A percentile compares a stretch with the other conserved stretches of the same genome.
phyloP scores from a whole-genome alignment of 1,140 invertebrate genomes.

The Temnothorax longispinosus region DNA sequence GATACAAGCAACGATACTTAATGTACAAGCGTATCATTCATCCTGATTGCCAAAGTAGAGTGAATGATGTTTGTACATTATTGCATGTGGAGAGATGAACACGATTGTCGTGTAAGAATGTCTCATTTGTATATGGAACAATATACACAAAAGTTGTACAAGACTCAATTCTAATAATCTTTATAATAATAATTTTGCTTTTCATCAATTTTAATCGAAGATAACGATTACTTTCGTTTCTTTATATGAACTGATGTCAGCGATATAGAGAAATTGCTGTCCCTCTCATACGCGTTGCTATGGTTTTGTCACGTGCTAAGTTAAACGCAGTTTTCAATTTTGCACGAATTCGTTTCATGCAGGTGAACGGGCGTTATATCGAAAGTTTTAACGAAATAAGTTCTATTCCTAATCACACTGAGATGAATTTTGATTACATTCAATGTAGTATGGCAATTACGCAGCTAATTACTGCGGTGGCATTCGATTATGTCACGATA shows the following conservation, averaged over 20 bases:
- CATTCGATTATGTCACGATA: not conserved
- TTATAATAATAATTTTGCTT: not conserved
- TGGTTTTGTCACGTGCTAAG: constrained; percentile 29
- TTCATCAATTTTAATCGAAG: not conserved
- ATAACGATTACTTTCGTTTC: not conserved
- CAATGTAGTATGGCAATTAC: not conserved
- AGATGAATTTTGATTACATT: not conserved
- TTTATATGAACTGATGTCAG: not conserved
- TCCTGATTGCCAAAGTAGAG: not conserved
- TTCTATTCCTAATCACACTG: not conserved
- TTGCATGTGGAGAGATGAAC: not conserved
- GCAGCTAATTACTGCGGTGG: not conserved
- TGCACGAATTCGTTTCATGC: not conserved
- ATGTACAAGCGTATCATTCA: not conserved
- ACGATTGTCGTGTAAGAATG: not conserved
- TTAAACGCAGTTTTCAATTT: not conserved
- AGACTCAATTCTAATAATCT: not conserved
- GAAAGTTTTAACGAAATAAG: not conserved
- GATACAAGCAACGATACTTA: not conserved
- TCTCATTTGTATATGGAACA: not conserved
- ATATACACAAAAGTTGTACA: not conserved
- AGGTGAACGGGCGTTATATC: not conserved
- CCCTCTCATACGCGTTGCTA: not conserved
- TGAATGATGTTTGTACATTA: not conserved
- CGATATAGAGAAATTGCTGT: not conserved